These are phyloP conservation scores for Heteropelma amictum DNA, from an alignment of 2,888 invertebrate genomes.

Conservation along the genomic window DNA sequence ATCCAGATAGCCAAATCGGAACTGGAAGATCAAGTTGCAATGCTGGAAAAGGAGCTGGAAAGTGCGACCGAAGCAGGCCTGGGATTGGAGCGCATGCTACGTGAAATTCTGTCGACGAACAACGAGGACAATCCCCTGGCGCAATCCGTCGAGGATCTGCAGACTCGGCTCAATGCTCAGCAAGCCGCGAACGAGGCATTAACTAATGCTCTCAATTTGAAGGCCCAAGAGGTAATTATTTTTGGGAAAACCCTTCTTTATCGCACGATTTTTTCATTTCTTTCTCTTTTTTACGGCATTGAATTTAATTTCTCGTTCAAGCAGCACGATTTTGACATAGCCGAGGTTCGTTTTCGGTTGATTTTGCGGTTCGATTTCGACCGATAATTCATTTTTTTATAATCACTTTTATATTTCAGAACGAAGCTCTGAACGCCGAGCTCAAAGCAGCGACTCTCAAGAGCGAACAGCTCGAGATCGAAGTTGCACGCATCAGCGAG, in stretches of 20 bases:
- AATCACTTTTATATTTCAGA: constrained; percentile 67
- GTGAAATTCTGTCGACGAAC: constrained; percentile 84
- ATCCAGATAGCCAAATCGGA: constrained; percentile 77
- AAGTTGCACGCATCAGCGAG: constrained; percentile 66
- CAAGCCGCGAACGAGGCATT: constrained; percentile 80
- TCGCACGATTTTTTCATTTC: constrained; percentile 5
- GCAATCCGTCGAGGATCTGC: constrained; percentile 83
- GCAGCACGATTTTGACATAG: constrained; percentile 70
- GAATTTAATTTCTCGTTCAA: constrained; percentile 52
- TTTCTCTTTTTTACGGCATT: constrained; percentile 36
- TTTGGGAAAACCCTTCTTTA: background rate
- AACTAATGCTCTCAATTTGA: constrained; percentile 75
- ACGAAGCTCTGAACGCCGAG: constrained; percentile 76
- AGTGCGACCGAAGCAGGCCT: constrained; percentile 89
- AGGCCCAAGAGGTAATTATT: constrained; percentile 75
- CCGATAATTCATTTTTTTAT: background rate
- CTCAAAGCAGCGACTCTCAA: constrained; percentile 74
- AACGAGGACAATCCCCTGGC: constrained; percentile 81
- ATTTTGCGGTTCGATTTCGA: background rate
- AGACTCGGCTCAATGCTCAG: constrained; percentile 83
- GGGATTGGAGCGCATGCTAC: constrained; percentile 85
- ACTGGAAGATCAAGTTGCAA: constrained; percentile 84
- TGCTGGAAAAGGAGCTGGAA: constrained; percentile 87
- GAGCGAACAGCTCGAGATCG: constrained; percentile 75
- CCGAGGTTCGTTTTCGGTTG: constrained; percentile 65